Evolutionary conservation across 37 sponge, comb jelly and placozoan species (phyloP), one percentile per base, ranked within the genome.

Genomic region (Chondrilla cf. caribensis): DNA sequence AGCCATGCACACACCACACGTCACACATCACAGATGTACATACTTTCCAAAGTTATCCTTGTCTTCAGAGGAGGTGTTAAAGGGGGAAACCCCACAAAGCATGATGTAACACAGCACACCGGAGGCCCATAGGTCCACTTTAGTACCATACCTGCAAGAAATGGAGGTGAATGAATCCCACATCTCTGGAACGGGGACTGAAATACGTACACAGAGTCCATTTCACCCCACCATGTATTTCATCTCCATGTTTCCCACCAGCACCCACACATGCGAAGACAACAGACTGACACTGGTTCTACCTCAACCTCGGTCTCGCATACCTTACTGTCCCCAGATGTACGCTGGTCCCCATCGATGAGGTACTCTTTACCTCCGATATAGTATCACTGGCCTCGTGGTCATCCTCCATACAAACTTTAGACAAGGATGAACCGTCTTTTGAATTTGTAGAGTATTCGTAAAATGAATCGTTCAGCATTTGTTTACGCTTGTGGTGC

Each of bases 51-150:
- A n/a, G n/a, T n/a, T n/a, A n/a, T n/a, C n/a, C n/a, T n/a, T n/a
- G n/a, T n/a, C n/a, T n/a, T 55, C 57, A 11, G 11, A 11, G 17
- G 57, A 19, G 17, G 57, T 17, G 17, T 35, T 15, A 73, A 94
- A 94, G 25, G 94, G 94, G 57, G 90, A 77, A 19, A 68, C 59
- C 26, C 94, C 94, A 58, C 89, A 85, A 35, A 94, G 65, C 31
- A 94, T 81, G 17, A 90, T 83, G 79, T 90, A 94, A 51, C 82
- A 84, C 19, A 96, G 78, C 39, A 96, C 87, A n/a, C 96, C 96
- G 22, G 79, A 59, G 25, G 96, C 89, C 96, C 96, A 96, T 33
- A 90, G 89, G 71, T 94, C 94, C 0, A 88, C 62, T 41, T 90
- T 88, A 0, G 89, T 66, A 31, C 91, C 86, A 83, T 94, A 94